Percentiles rank a stretch among this genome's conserved stretches.
phyloP scores from a whole-genome alignment of 92 coral and sea anemone species.

The Umimayanthus kanabou region DNA sequence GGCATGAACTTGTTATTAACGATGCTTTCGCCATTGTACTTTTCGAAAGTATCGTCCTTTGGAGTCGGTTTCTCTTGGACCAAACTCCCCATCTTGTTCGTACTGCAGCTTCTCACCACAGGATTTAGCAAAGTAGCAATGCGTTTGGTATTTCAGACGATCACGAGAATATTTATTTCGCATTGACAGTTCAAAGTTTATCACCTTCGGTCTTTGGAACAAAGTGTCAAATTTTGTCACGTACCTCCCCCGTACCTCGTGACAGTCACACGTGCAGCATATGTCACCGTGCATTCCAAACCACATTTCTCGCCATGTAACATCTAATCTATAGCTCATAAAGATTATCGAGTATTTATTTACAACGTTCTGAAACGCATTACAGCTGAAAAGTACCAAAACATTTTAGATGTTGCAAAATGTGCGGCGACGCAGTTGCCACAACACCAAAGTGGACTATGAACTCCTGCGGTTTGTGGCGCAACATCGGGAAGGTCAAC shows the following conservation, averaged over 20 bases:
- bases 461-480: background rate
- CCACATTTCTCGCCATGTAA: background rate
- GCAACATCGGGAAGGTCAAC: slow-evolving; percentile 11
- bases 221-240: background rate
- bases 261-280: background rate
- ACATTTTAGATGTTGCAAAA: background rate
- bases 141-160: slow-evolving; percentile 18
- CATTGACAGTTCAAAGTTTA: slow-evolving; percentile 47
- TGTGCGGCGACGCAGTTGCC: background rate
- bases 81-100: slow-evolving; percentile 19
- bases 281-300: background rate
- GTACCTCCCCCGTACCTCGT: background rate
- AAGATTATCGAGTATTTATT: background rate
- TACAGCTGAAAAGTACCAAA: background rate
- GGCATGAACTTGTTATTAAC: background rate
- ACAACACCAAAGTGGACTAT: slow-evolving; percentile 24
- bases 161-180: slow-evolving; percentile 25
- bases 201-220: background rate
- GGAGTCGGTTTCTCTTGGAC: background rate
- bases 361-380: background rate
- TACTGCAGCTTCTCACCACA: background rate
- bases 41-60: background rate
- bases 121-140: background rate
- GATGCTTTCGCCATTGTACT: slow-evolving; percentile 32
- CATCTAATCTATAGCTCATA: background rate